Percentiles rank a stretch among this genome's conserved stretches.
Conservation (phyloP, 1,140 invertebrate genomes). For the Hirudo medicinalis region DNA sequence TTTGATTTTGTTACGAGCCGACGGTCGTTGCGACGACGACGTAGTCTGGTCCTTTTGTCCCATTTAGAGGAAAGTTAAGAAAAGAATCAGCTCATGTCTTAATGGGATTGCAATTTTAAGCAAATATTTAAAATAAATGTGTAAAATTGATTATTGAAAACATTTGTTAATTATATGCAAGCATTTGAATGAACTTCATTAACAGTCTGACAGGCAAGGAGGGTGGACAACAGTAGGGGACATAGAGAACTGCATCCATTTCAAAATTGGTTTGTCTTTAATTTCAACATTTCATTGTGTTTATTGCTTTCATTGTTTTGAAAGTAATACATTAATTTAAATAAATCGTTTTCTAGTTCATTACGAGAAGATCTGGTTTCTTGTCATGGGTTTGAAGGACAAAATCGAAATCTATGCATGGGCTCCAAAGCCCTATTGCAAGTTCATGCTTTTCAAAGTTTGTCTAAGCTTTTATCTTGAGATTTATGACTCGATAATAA, state of each 20-base stretch:
- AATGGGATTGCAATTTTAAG: neutral
- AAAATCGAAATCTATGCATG: constrained; percentile 99
- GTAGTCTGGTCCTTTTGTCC: neutral
- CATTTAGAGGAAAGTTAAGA: neutral
- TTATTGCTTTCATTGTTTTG: too few relatives aligned
- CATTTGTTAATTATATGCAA: neutral
- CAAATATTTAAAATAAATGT: neutral
- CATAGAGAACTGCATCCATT: constrained; percentile 93
- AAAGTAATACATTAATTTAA: neutral
- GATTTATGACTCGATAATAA: too few relatives aligned
- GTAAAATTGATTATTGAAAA: neutral
- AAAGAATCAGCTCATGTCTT: too few relatives aligned
- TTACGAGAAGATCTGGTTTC: constrained; percentile 79
- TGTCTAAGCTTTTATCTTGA: constrained; percentile 50
- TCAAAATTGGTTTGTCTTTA: constrained; percentile 61
- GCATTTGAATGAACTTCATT: constrained; percentile 21
- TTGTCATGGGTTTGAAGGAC: constrained; percentile 94
- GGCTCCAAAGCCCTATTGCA: constrained; percentile 99
- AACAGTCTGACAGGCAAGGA: constrained; percentile 80
- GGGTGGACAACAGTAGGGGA: constrained; percentile 99
- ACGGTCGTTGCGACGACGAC: neutral
- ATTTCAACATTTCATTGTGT: too few relatives aligned
- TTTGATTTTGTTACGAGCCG: neutral
- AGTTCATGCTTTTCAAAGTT: constrained; percentile 99
- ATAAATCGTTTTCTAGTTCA: constrained; percentile 54